Base-by-base conservation (phyloP, 2,888 invertebrate genomes). In the Dicycla oo region DNA sequence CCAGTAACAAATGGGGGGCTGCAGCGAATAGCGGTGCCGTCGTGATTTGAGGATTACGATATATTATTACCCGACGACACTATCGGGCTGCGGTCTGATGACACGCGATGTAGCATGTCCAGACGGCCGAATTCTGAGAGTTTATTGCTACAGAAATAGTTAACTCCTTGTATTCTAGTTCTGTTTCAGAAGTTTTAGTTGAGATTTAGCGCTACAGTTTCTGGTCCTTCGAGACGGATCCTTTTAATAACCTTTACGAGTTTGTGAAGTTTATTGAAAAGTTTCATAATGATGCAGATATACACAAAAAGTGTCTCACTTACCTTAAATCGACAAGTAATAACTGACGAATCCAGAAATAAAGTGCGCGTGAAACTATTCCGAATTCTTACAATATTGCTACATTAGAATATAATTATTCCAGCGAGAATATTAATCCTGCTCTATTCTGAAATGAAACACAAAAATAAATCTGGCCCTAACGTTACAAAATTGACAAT, bases 1-100 rank as follows among this genome's bases (percentile, higher is more conserved):
- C 80, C 89, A 86, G 91, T 94, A 92, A 94, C 92, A 93, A 93
- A 95, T 93, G 92, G 92, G 76, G 81, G 89, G 88, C 91, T 93
- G 92, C 91, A 91, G 88, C 88, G 88, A 91, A 91, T 89, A 88
- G 92, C 87, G 88, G 88, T 62, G 80, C 82, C 87, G 88, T 81
- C 88, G 87, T 89, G 91, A 92, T 91, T 91, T 86, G 89, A 90
- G 92, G 90, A 92, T 92, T 90, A 91, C 92, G 89, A 92, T 93
- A 92, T 92, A 92, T 93, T 92, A 92, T 89, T 88, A 88, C 87
- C 76, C 80, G 78, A 82, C 87, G 87, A 88, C 91, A 90, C 89
- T 91, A 91, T 90, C 91, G 82, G 54, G 53, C 47, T 79, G 75
- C 76, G 80, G 75, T 80, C 69, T 81, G 85, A 80, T 88, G 90